Conservation (phyloP, 2,113 vertebrate genomes). For the Lepisosteus osseus region DNA sequence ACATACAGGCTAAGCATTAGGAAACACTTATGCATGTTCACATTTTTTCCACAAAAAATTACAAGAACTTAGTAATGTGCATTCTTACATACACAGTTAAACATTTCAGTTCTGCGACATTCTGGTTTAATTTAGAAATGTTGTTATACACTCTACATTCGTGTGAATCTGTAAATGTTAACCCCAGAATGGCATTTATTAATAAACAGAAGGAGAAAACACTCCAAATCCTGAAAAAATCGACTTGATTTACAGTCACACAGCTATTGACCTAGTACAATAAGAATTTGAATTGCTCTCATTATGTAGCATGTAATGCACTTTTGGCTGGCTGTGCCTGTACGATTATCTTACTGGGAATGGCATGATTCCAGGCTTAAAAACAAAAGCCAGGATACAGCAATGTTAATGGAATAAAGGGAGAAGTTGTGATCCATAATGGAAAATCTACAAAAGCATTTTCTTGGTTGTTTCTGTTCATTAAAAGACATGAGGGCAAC, state of each 20-base stretch:
- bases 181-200: not conserved
- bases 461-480: not conserved
- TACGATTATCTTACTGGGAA: slow-evolving; percentile 22
- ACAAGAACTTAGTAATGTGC: no score
- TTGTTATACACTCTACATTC: no score
- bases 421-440: not conserved
- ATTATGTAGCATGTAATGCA: slow-evolving; percentile 16
- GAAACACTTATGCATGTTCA: no score
- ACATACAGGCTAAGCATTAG: no score
- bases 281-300: slow-evolving; percentile 27
- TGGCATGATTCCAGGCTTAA: slow-evolving; percentile 9
- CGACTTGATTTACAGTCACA: not conserved
- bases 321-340: slow-evolving; percentile 10
- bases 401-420: no score
- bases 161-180: no score
- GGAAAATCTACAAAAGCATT: not conserved
- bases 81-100: no score
- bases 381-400: not conserved
- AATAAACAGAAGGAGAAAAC: not conserved
- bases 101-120: no score
- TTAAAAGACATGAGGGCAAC: not conserved
- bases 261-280: slow-evolving; percentile 24
- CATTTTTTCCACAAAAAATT: no score
- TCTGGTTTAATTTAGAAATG: no score
- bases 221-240: not conserved